These are phyloP conservation scores for Falco punctatus DNA, from an alignment of 2,113 vertebrate species.

Conservation along the genomic window DNA sequence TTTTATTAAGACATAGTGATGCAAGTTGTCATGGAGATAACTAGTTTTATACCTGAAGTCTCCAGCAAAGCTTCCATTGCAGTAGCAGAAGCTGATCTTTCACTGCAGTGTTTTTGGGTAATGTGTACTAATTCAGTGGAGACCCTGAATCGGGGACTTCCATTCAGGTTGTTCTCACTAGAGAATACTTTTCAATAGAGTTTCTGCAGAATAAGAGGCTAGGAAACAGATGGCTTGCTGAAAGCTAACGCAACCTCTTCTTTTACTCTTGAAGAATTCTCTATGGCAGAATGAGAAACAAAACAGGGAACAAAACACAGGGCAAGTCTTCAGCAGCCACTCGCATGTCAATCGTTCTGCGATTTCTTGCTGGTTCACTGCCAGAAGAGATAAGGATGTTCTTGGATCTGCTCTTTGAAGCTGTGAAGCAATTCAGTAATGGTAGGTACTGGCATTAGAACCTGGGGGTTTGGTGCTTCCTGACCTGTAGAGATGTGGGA, in stretches of 20 bases:
- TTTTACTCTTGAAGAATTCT: slow-evolving; percentile 83
- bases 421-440: slow-evolving; percentile 82
- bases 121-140: neutral
- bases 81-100: neutral
- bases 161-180: neutral
- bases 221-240: neutral
- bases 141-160: neutral
- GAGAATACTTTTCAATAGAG: neutral
- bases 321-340: slow-evolving; percentile 83
- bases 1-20: neutral
- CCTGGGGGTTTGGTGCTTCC: neutral
- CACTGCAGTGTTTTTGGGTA: neutral
- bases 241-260: slow-evolving; percentile 28
- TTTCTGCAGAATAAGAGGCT: neutral
- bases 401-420: slow-evolving; percentile 91
- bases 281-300: slow-evolving; percentile 92
- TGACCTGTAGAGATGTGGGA: neutral
- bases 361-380: slow-evolving; percentile 89
- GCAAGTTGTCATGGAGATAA: neutral
- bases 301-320: slow-evolving; percentile 92
- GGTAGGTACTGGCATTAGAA: slow-evolving; percentile 71
- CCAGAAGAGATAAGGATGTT: slow-evolving; percentile 90
- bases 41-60: neutral
- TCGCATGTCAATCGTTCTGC: slow-evolving; percentile 89
- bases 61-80: neutral